These are phyloP conservation scores for Macropus fuliginosus DNA, from an alignment of 2,797 vertebrate species.

Conservation along the genomic window DNA sequence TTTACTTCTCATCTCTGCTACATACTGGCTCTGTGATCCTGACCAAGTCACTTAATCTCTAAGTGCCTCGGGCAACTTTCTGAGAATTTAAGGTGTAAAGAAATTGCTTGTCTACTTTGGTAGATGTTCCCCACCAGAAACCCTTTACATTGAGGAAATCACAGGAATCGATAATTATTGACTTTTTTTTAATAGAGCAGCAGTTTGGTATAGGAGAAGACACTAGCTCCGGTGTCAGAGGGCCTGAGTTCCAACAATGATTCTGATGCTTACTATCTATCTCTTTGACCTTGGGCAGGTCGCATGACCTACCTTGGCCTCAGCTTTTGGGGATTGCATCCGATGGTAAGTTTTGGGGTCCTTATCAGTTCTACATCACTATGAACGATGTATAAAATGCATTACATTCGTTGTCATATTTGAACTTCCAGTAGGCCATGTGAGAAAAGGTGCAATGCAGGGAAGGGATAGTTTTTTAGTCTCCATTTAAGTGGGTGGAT, in stretches of 20 bases:
- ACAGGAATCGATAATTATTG: not conserved
- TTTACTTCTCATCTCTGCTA: not conserved
- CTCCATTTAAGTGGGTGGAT: not conserved
- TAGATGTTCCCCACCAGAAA: not conserved
- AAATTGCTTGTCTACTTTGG: not conserved
- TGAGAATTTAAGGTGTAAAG: not conserved
- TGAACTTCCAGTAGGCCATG: not conserved
- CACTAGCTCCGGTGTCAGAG: not conserved
- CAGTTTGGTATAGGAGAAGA: not conserved
- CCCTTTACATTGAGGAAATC: not conserved
- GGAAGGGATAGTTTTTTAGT: not conserved
- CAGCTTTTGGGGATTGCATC: not conserved
- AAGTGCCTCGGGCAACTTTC: not conserved
- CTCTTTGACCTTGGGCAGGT: not conserved
- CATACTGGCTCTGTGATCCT: not conserved
- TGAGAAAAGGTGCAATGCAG: not conserved
- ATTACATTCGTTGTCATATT: not conserved
- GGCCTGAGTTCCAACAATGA: not conserved
- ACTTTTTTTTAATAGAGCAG: not conserved
- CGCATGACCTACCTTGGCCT: not conserved
- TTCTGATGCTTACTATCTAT: not conserved
- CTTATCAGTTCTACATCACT: not conserved
- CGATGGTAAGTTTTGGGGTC: not conserved
- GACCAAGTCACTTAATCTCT: not conserved
- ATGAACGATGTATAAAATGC: fast-evolving